These are phyloP conservation scores for Eupithecia tripunctaria DNA, from an alignment of 2,888 invertebrate species.

Conservation along the genomic window DNA sequence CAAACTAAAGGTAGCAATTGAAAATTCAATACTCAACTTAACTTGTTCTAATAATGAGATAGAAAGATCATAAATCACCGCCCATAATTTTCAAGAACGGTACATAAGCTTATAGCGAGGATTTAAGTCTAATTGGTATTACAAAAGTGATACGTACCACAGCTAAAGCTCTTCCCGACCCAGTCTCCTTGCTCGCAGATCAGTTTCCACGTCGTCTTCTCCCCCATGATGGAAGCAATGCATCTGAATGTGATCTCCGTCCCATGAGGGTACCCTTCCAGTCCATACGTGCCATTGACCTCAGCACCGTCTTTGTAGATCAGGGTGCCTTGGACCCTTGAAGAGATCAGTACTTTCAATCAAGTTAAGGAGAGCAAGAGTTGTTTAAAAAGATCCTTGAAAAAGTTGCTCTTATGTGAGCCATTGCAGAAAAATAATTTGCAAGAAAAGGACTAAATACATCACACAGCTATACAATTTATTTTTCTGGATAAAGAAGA, in stretches of 20 bases:
- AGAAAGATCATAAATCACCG: too few relatives aligned
- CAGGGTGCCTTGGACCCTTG: conserved; percentile 90
- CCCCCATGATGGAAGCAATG: conserved; percentile 91
- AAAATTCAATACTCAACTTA: too few relatives aligned
- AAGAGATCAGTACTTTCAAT: conserved; percentile 38
- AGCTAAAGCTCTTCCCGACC: conserved; percentile 92
- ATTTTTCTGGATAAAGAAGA: conserved; percentile 16
- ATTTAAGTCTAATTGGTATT: background rate
- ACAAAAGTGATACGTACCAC: conserved; percentile 83
- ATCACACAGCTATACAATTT: conserved; percentile 17
- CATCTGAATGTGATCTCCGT: conserved; percentile 93
- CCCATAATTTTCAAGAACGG: too few relatives aligned
- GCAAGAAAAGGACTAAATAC: conserved; percentile 5
- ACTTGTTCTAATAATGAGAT: too few relatives aligned
- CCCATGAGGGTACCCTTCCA: conserved; percentile 90
- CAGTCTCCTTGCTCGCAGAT: conserved; percentile 93
- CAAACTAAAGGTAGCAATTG: too few relatives aligned
- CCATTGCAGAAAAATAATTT: conserved; percentile 23
- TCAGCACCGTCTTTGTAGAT: conserved; percentile 90
- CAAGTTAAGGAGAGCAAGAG: conserved; percentile 14
- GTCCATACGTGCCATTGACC: conserved; percentile 85
- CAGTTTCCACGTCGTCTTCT: conserved; percentile 93
- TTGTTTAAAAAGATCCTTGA: background rate
- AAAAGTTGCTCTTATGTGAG: conserved; percentile 27
- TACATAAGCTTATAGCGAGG: too few relatives aligned